Evolutionary conservation across 2,797 vertebrate species (phyloP).

Genomic region (Pseudochaenichthys georgianus): DNA sequence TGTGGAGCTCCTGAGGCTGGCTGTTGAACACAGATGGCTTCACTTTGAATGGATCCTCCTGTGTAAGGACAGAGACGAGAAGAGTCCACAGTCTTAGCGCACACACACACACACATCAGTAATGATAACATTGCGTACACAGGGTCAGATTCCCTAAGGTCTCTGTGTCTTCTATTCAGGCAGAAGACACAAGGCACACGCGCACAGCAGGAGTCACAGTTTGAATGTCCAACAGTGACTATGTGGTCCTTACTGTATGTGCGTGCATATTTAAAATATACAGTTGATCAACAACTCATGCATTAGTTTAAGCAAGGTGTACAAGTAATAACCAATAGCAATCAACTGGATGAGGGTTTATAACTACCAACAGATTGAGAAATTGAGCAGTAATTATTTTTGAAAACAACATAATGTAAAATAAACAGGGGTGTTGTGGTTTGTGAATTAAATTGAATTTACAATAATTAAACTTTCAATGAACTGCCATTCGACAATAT

Average conservation of each 20-base stretch:
- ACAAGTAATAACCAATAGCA: not conserved
- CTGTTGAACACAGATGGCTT: constrained; percentile 91
- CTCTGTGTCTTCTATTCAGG: not conserved
- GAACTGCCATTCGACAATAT: too few species aligned
- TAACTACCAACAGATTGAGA: not conserved
- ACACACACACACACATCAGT: not conserved
- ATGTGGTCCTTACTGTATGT: not conserved
- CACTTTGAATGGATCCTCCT: constrained; percentile 96
- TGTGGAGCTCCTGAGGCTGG: constrained; percentile 88
- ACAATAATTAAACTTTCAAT: not conserved
- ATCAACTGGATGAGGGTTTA: not conserved
- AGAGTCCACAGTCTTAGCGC: not conserved
- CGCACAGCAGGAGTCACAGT: not conserved
- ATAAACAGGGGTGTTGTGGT: not conserved
- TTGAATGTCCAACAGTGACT: not conserved
- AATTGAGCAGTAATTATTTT: not conserved
- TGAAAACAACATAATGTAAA: not conserved
- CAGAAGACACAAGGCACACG: not conserved
- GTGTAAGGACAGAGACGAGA: constrained; percentile 8
- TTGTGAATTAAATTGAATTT: not conserved
- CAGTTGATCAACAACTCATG: not conserved
- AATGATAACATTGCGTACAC: not conserved
- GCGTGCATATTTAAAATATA: not conserved
- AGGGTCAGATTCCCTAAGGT: not conserved
- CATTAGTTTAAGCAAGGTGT: not conserved